Evolutionary conservation across 2,113 vertebrate species (phyloP), one percentile per base, ranked within the genome.

Genomic region (Nibea coibor): DNA sequence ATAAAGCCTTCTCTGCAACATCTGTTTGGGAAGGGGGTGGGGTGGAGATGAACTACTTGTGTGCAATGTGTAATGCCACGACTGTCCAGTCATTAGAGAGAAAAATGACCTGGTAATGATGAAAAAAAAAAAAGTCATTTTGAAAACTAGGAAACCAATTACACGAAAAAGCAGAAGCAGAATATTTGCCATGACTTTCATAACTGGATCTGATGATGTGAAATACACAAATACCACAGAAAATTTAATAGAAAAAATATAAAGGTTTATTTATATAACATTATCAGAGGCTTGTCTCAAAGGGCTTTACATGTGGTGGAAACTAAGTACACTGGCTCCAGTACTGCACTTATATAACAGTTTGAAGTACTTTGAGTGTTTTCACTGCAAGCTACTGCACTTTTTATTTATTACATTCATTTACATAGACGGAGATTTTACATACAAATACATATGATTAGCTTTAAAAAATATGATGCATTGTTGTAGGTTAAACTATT

Each of bases 1-100:
- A 71, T 90, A 83, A 88, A 86, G 87, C 59, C 89, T 88, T 74
- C 78, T 7, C 82, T 82, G 87, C 84, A 85, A 88, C 92, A 92
- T 91, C 91, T 91, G 90, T 84, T 87, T 82, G 77, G 50, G 84
- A 54, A 64, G 85, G 75, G 87, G 83, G 80, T 16, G 80, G 78
- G 75, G 65, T 26, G n/a, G 35, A 57, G 85, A 83, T 81, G 63
- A 85, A 80, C 57, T 69, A 80, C 81, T 56, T 47, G 67, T 80
- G 76, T 61, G 67, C n/a, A 43, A 39, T 62, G 75, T 78, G 78
- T 26, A 71, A 78, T 53, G 77, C 67, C 72, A 72, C 63, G 26
- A 81, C 76, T 72, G 71, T 78, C 81, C 72, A 24, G 73, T 89
- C 82, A 89, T 87, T 81, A 87, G 64, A 81, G 45, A 77, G 78